phyloP scores from a whole-genome alignment of 2,797 vertebrate genomes.

The Psittacula echo region DNA sequence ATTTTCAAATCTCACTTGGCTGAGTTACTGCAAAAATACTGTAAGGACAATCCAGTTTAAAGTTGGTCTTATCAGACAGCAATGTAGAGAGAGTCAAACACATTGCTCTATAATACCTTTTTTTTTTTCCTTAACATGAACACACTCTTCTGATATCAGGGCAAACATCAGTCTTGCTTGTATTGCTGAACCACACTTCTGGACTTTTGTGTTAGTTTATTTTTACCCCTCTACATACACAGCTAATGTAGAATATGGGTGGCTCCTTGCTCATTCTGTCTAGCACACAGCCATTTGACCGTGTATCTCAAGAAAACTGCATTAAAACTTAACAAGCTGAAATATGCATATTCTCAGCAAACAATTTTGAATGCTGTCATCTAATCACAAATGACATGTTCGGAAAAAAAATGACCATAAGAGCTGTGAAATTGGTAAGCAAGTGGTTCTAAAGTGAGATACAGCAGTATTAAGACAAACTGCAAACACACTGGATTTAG shows the following conservation, averaged over 20 bases:
- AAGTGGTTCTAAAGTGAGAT: slow-evolving; percentile 60
- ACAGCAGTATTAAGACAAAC: slow-evolving; percentile 73
- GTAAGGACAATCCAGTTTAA: background rate
- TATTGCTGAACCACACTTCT: background rate
- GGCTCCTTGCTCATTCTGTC: background rate
- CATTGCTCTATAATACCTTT: background rate
- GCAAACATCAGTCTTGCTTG: background rate
- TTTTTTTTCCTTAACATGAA: background rate
- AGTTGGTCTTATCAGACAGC: background rate
- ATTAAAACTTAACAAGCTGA: slow-evolving; percentile 11
- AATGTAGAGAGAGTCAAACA: background rate
- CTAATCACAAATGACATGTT: background rate
- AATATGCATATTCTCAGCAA: background rate
- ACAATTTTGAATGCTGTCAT: slow-evolving; percentile 7
- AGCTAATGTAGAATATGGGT: background rate
- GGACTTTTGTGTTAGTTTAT: background rate
- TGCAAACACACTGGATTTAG: slow-evolving; percentile 57
- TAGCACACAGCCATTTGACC: background rate
- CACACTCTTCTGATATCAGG: background rate
- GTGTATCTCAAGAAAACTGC: background rate
- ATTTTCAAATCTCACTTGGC: slow-evolving; percentile 5
- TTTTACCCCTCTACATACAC: background rate
- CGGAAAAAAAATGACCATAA: background rate
- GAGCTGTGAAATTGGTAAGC: slow-evolving; percentile 42
- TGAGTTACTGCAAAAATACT: background rate